Evolutionary conservation across 2,113 vertebrate genomes (phyloP), one percentile per base, ranked within the genome.

Genomic region (Ceyx margarethae): DNA sequence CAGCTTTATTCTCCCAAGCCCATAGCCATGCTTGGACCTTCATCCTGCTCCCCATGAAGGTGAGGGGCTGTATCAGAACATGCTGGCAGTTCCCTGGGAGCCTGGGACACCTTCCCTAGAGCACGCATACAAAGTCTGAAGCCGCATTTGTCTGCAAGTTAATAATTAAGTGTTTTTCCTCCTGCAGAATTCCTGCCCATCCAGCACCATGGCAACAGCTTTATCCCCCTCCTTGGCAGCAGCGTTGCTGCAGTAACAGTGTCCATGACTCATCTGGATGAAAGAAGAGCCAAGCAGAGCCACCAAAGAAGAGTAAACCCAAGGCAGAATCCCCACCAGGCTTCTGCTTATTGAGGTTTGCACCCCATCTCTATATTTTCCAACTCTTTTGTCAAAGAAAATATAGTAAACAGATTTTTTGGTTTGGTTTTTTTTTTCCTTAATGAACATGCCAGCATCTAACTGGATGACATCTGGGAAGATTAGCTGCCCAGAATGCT

Each of bases 131-230:
- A 60, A 85, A 83, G 61, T 66, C 80, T 68, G 93, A 87, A 94
- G 66, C 89, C 2, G 9, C 18, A 10, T 69, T 95, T 91, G 81
- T 90, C 94, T 94, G 87, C 85, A 33, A 94, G 97, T 97, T 96
- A 96, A 97, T 97, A 11, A 97, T 96, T 96, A 95, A 95, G 94
- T 94, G 88, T 73, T 96, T 95, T 93, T 81, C 81, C 89, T 95
- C 54, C 69, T 42, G 91, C 91, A 96, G 94, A 92, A 95, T 95
- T 96, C 93, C 92, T 96, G 83, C 95, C 95, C 90, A 84, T 85
- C 94, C 92, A 84, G 95, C 84, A 86, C 96, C 96, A 96, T 95
- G 95, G 96, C 96, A 97, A 97, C 96, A 81, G 88, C 71, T 95
- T 90, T 82, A 94, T 95, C 96, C 91, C 86, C 87, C 94, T 94